Percentiles rank a stretch among this genome's conserved stretches.
Evolutionary conservation across 2,888 invertebrate species (phyloP).

Genomic region (Agrotis clavis): DNA sequence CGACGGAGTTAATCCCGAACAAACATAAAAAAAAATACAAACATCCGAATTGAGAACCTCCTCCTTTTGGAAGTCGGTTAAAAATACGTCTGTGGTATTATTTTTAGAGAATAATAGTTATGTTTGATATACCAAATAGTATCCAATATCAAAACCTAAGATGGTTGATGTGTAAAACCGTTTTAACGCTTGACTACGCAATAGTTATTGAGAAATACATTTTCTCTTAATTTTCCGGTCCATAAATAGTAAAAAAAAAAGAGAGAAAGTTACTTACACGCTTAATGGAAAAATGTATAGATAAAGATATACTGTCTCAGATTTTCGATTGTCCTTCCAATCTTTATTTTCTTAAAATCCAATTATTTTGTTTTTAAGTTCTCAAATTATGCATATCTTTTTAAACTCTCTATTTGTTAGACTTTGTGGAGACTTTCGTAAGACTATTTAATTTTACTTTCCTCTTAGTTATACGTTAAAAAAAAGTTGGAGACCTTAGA

Average conservation of each 20-base stretch:
- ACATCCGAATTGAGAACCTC: too few relatives aligned
- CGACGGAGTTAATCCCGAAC: too few relatives aligned
- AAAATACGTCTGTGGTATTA: background rate
- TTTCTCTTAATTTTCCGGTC: background rate
- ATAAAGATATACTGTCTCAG: constrained; percentile 33
- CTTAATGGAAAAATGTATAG: constrained; percentile 13
- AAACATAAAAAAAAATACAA: too few relatives aligned
- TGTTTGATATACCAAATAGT: background rate
- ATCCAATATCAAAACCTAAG: constrained; percentile 15
- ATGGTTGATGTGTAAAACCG: background rate
- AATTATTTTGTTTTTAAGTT: background rate
- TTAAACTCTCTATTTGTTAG: background rate
- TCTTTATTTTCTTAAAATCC: constrained; percentile 8
- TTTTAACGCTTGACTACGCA: constrained; percentile 7
- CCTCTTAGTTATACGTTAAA: too few relatives aligned
- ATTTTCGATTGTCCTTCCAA: constrained; percentile 29
- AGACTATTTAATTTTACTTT: too few relatives aligned
- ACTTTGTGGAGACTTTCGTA: too few relatives aligned
- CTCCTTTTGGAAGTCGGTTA: too few relatives aligned
- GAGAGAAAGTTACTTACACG: constrained; percentile 3
- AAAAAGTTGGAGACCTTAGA: too few relatives aligned
- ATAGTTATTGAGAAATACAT: constrained; percentile 14
- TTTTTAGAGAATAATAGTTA: background rate
- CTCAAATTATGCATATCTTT: background rate
- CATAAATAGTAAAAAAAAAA: constrained; percentile 12